Conservation (phyloP, 2,888 invertebrate species). For the Helicoverpa assulta region DNA sequence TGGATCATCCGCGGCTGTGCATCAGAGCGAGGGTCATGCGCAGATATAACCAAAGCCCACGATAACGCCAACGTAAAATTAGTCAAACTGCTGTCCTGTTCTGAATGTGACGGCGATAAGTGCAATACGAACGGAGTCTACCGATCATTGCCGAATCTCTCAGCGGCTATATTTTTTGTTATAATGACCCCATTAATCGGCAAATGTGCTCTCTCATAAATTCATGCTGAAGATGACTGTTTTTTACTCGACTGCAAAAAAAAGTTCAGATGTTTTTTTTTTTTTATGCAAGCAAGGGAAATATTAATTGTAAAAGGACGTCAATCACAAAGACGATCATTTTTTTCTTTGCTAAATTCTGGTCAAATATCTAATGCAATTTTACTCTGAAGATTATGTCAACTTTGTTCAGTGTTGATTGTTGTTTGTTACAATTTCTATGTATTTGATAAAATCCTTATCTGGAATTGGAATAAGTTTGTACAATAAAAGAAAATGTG, state of each 20-base stretch:
- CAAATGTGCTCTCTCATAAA: slow-evolving; percentile 73
- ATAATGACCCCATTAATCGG: slow-evolving; percentile 74
- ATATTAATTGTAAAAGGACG: too few relatives aligned
- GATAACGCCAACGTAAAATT: slow-evolving; percentile 60
- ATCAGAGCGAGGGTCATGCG: slow-evolving; percentile 78
- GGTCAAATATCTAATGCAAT: slow-evolving; percentile 14
- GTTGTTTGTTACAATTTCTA: not conserved
- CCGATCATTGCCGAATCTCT: slow-evolving; percentile 68
- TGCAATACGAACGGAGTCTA: slow-evolving; percentile 74
- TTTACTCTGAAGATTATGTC: slow-evolving; percentile 13
- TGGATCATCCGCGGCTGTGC: slow-evolving; percentile 81
- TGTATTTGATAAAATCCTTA: not conserved
- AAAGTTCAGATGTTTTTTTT: too few relatives aligned
- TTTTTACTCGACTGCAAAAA: not conserved
- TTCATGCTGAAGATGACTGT: not conserved
- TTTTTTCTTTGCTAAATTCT: not conserved
- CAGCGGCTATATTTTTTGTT: slow-evolving; percentile 71
- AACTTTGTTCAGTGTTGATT: slow-evolving; percentile 10
- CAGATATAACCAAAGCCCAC: slow-evolving; percentile 73
- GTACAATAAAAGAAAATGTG: too few relatives aligned
- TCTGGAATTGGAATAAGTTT: not conserved
- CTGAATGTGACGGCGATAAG: slow-evolving; percentile 78
- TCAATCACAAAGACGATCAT: too few relatives aligned
- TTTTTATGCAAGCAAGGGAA: too few relatives aligned
- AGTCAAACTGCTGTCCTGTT: slow-evolving; percentile 72